Base-by-base conservation (phyloP, 2,888 invertebrate genomes). In the Bruchidius siliquastri region DNA sequence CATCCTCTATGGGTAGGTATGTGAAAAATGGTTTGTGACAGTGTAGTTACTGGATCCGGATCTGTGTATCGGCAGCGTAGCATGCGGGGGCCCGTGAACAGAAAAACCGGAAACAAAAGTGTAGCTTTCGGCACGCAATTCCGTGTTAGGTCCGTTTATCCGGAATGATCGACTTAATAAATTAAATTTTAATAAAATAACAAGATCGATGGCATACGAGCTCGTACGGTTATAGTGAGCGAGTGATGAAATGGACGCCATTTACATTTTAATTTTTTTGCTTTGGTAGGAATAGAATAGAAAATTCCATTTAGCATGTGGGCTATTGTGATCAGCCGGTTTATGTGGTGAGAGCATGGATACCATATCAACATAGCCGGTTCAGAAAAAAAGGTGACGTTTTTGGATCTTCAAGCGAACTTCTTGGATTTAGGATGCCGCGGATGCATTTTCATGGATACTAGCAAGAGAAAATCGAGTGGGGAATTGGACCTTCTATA, bases 131-230 rank as follows among this genome's bases (percentile, higher is more conserved):
- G 21, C 72, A 72, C 72, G 72, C 72, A 32, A 72, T 72, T 70
- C 68, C 72, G 72, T 72, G 72, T 72, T 72, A 49, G 21, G 21
- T 49, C 72, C 49, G 22, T 72, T 72, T 70, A 70, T 70, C 66
- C 67, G 66, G 70, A 70, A 72, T 72, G 66, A 70, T 68, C 20
- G 70, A 72, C 20, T 67, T 66, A 70, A 70, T 72, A 70, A 70
- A 72, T 70, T 72, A 74, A 74, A 72, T 66, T 71, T 71, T 71
- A 74, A 74, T 72, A 72, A 72, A 72, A 74, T 74, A 74, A 69
- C 69, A 70, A 71, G 26, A 71, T 71, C 71, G 71, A 71, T 71
- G 26, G 26, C 71, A 26, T 21, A 71, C 30, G 71, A 30, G 21
- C 30, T 69, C 21, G 21, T 20, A 71, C 71, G 22, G 20, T 21